A percentile compares a stretch with the other conserved stretches of the same genome.
These are phyloP conservation scores for Copidosoma aretas DNA, from an alignment of 2,888 invertebrate genomes.

Conservation along the genomic window DNA sequence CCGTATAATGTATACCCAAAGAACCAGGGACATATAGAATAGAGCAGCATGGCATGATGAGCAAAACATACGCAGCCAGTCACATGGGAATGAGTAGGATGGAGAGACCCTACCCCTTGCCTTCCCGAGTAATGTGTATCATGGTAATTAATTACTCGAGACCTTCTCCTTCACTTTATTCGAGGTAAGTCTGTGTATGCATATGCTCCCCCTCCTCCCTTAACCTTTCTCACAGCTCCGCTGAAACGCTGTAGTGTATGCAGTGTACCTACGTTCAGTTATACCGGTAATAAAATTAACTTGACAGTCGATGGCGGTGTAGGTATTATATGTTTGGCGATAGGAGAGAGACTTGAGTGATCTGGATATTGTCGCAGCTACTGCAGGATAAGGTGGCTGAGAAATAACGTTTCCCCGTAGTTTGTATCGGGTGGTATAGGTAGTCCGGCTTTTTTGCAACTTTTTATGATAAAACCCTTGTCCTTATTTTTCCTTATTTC, in stretches of 20 bases:
- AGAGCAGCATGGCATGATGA: slow-evolving; percentile 12
- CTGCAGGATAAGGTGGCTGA: background rate
- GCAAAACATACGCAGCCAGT: slow-evolving; percentile 24
- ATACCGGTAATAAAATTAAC: slow-evolving; percentile 12
- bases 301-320: background rate
- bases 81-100: slow-evolving; percentile 7
- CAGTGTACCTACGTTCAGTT: background rate
- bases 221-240: background rate
- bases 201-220: background rate
- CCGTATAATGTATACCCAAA: no score
- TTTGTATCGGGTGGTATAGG: no score
- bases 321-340: background rate
- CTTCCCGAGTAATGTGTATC: slow-evolving; percentile 16
- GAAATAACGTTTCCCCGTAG: no score
- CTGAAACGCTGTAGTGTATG: no score
- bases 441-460: no score
- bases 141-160: slow-evolving; percentile 36
- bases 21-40: slow-evolving; percentile 1
- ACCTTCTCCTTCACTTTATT: background rate
- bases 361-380: background rate
- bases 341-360: background rate
- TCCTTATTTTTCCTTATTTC: no score
- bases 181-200: background rate
- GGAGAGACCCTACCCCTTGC: background rate
- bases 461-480: no score